A percentile compares a stretch with the other conserved stretches of the same genome.
phyloP scores from a whole-genome alignment of 2,888 invertebrate species.

The Sarcophaga variegata region DNA sequence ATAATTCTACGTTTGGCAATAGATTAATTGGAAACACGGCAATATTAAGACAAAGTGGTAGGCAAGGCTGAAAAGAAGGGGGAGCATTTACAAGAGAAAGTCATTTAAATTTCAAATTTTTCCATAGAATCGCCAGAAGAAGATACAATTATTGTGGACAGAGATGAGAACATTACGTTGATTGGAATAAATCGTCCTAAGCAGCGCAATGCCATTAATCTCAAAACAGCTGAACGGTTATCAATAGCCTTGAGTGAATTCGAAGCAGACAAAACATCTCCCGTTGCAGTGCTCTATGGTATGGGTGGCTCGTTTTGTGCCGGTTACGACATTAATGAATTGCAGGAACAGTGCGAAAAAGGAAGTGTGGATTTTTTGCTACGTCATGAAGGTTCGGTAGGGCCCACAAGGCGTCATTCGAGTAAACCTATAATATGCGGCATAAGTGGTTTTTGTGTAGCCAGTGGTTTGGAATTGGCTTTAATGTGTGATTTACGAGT shows the following conservation, averaged over 20 bases:
- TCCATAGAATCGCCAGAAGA: conserved; percentile 28
- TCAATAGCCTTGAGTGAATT: conserved; percentile 88
- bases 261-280: conserved; percentile 87
- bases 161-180: conserved; percentile 86
- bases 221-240: conserved; percentile 86
- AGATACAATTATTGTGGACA: conserved; percentile 83
- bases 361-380: conserved; percentile 76
- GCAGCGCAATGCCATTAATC: conserved; percentile 91
- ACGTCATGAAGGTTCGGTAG: conserved; percentile 83
- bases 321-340: conserved; percentile 92
- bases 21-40: conserved; percentile 31
- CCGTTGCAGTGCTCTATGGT: conserved; percentile 92
- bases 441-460: conserved; percentile 94
- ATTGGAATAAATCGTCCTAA: conserved; percentile 93
- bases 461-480: conserved; percentile 94
- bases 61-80: not conserved
- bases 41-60: conserved; percentile 42
- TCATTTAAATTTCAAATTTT: not conserved
- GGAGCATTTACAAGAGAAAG: not conserved
- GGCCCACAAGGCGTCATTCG: conserved; percentile 86
- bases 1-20: not conserved
- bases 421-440: conserved; percentile 95
- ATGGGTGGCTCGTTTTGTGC: conserved; percentile 96
- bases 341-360: conserved; percentile 80
- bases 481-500: conserved; percentile 95